phyloP scores from a whole-genome alignment of 64 coral and sea anemone species.

The Montipora efflorescens region DNA sequence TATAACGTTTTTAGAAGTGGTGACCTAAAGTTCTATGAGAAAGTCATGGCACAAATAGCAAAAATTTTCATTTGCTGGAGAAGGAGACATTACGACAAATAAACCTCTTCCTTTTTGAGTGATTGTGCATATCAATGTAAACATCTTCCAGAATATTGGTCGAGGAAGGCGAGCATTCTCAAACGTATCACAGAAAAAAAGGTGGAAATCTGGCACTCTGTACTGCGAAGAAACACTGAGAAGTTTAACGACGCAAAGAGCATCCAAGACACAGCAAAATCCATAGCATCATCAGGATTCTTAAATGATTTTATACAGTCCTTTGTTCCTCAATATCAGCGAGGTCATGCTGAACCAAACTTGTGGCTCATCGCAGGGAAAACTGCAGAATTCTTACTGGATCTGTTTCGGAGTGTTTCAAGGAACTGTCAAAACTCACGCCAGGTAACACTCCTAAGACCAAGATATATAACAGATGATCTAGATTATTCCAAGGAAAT shows the following conservation, averaged over 20 bases:
- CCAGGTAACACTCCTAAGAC: neutral
- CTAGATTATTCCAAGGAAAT: no score
- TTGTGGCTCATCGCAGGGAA: constrained; percentile 35
- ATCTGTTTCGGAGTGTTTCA: constrained; percentile 41
- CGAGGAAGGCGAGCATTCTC: constrained; percentile 7
- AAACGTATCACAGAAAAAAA: constrained; percentile 24
- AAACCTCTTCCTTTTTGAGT: constrained; percentile 49
- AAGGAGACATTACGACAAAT: constrained; percentile 53
- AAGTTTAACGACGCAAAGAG: neutral
- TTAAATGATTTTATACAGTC: constrained; percentile 13
- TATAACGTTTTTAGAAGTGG: constrained; percentile 31
- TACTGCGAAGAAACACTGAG: constrained; percentile 11
- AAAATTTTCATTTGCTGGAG: constrained; percentile 27
- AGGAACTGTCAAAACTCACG: constrained; percentile 9
- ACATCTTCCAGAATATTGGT: constrained; percentile 39
- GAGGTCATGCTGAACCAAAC: neutral
- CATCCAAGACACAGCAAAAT: constrained; percentile 25
- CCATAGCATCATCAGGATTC: constrained; percentile 25
- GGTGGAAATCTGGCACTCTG: constrained; percentile 37
- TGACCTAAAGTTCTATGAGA: neutral
- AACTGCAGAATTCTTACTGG: constrained; percentile 33
- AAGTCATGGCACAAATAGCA: neutral
- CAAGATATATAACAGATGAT: no score
- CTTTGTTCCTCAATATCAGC: constrained; percentile 35
- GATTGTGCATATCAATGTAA: constrained; percentile 7